Evolutionary conservation across 1,140 invertebrate genomes (phyloP).

Genomic region (Dendrolimus kikuchii): DNA sequence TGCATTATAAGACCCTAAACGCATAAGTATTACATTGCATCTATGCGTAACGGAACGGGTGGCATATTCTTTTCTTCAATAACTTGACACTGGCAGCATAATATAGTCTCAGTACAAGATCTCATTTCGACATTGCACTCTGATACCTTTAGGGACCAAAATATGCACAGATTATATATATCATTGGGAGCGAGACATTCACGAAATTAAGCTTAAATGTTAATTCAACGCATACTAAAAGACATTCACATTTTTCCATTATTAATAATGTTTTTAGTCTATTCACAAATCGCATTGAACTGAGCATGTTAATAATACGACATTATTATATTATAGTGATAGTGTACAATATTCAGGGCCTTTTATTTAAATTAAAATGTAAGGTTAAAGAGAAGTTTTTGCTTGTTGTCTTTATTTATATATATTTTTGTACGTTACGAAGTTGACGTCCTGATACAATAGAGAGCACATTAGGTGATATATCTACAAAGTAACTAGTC

Average conservation of each 20-base stretch:
- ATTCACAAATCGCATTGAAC: conserved; percentile 23
- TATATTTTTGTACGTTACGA: conserved; percentile 60
- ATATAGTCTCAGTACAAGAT: too few species aligned
- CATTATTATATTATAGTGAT: conserved; percentile 39
- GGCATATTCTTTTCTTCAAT: too few species aligned
- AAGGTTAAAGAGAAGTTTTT: conserved; percentile 38
- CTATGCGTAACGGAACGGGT: too few species aligned
- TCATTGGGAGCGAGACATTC: conserved; percentile 6
- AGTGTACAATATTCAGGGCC: conserved; percentile 59
- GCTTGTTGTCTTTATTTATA: conserved; percentile 68
- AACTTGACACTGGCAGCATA: too few species aligned
- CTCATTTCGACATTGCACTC: too few species aligned
- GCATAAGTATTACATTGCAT: too few species aligned
- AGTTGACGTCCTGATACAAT: conserved; percentile 48
- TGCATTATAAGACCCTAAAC: not conserved
- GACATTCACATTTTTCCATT: conserved; percentile 54
- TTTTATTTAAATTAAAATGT: conserved; percentile 42
- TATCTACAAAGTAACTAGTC: conserved; percentile 66
- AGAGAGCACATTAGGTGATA: conserved; percentile 62
- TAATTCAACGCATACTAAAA: conserved; percentile 46
- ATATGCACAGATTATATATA: conserved; percentile 25
- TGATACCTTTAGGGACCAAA: conserved; percentile 50
- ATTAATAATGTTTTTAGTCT: conserved; percentile 17
- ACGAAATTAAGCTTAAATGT: conserved; percentile 5
- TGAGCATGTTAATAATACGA: conserved; percentile 30